A percentile compares a stretch with the other conserved stretches of the same genome.
phyloP scores from a whole-genome alignment of 2,888 invertebrate genomes.

The Acanthococcus lagerstroemiae region DNA sequence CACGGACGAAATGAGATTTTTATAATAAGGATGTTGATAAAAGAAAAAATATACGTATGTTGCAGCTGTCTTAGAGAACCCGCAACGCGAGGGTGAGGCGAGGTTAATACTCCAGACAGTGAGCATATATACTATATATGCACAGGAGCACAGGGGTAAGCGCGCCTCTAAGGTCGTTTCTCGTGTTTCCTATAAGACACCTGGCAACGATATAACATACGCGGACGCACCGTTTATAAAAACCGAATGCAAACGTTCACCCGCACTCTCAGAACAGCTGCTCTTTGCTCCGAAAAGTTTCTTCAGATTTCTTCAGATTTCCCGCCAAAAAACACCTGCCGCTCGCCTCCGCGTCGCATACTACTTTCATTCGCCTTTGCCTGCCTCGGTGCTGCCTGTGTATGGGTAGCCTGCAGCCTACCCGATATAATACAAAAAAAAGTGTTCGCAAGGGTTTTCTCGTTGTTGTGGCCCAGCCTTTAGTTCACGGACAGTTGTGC shows the following conservation, averaged over 20 bases:
- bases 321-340: constrained; percentile 28
- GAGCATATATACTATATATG: neutral
- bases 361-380: too few species aligned
- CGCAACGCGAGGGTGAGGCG: constrained; percentile 8
- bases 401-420: too few species aligned
- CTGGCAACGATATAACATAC: constrained; percentile 16
- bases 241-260: constrained; percentile 21
- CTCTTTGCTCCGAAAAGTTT: constrained; percentile 15
- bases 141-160: constrained; percentile 18
- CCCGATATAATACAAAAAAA: too few species aligned
- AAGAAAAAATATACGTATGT: constrained; percentile 22
- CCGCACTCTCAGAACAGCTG: constrained; percentile 20
- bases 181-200: constrained; percentile 18
- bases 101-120: constrained; percentile 26
- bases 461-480: too few species aligned
- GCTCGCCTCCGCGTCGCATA: too few species aligned
- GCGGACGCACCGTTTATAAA: constrained; percentile 2
- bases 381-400: too few species aligned
- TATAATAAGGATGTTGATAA: constrained; percentile 26
- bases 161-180: constrained; percentile 25
- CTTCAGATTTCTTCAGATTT: constrained; percentile 28
- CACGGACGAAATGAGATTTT: constrained; percentile 20
- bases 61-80: constrained; percentile 24
- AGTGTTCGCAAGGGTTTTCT: too few species aligned
- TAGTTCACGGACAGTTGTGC: too few species aligned